Base-by-base conservation (phyloP, 2,888 invertebrate species). In the Diadromus collaris region DNA sequence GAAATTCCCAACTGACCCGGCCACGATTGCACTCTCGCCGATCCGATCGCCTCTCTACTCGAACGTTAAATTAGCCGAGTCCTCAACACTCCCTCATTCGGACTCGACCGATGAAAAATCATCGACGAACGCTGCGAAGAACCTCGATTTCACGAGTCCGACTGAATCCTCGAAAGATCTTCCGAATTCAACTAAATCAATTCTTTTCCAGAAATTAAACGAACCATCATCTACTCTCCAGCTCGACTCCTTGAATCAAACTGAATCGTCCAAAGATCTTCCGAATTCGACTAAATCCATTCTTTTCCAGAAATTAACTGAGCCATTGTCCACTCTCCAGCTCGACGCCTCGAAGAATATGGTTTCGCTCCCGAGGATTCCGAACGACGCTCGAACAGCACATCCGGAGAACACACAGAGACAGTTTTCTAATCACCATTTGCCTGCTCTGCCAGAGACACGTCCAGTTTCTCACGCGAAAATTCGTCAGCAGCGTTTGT, bases 21-120 rank as follows among this genome's bases (percentile, higher is more conserved):
- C 19, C n/a, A 19, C 41, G 6, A 41, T 27, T 68, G 41, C 68
- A 44, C 19, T 68, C 54, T 68, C 27, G 19, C 58, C 56, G 56
- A 68, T 2, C 5, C 54, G 27, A 38, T 41, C 56, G 27, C 27
- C 34, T 29, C 41, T 29, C 41, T 65, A 32, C 10, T 32, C 32
- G 34, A 48, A 21, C n/a, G 32, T 32, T 21, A 41, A 9, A 38
- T 13, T 54, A 16, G 32, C 24, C 16, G 24, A 29, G 41, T 24
- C 21, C 6, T 51, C 51, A 24, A 51, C 24, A 51, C 3, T 13
- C 5, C 24, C 5, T 21, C 51, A 13, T 21, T 10, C 51, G 24
- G 21, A 51, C 4, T 51, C 51, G 6, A 4, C 1, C 13, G 21
- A 24, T 13, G 51, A 51, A 51, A 9, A 51, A 6, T 24, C 10